Percentiles rank a stretch among this genome's conserved stretches.
These are phyloP conservation scores for Thecophora atra DNA, from an alignment of 2,888 invertebrate species.

Conservation along the genomic window DNA sequence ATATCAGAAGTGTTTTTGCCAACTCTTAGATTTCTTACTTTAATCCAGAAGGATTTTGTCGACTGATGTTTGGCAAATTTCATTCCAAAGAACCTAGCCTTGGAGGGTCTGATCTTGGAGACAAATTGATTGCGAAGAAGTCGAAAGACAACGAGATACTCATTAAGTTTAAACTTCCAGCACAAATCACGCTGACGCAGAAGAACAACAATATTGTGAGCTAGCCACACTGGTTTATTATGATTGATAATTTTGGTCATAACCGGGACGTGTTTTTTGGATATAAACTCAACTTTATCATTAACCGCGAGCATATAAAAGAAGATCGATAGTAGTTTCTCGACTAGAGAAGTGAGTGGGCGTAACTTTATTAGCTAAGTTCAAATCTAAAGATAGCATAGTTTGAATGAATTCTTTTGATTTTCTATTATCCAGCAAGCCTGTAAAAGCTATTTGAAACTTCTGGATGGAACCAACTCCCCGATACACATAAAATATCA, in stretches of 20 bases:
- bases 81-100: not conserved
- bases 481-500: too few relatives aligned
- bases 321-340: too few relatives aligned
- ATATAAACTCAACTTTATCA: slow-evolving; percentile 4
- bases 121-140: not conserved
- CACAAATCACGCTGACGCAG: not conserved
- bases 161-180: not conserved
- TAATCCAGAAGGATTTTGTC: not conserved
- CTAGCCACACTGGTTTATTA: not conserved
- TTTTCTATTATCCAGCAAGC: too few relatives aligned
- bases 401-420: too few relatives aligned
- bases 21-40: not conserved
- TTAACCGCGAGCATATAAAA: not conserved
- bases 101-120: not conserved
- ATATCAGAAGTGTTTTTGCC: too few relatives aligned
- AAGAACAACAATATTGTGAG: not conserved
- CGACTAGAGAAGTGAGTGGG: too few relatives aligned
- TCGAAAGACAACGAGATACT: not conserved
- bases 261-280: not conserved
- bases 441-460: too few relatives aligned
- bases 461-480: too few relatives aligned
- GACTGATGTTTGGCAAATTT: not conserved
- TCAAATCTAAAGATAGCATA: too few relatives aligned
- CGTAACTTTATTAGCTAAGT: too few relatives aligned
- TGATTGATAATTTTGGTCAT: not conserved